These are phyloP conservation scores for Drosophila cyrtoloma DNA, from an alignment of 2,888 invertebrate species.

Conservation along the genomic window DNA sequence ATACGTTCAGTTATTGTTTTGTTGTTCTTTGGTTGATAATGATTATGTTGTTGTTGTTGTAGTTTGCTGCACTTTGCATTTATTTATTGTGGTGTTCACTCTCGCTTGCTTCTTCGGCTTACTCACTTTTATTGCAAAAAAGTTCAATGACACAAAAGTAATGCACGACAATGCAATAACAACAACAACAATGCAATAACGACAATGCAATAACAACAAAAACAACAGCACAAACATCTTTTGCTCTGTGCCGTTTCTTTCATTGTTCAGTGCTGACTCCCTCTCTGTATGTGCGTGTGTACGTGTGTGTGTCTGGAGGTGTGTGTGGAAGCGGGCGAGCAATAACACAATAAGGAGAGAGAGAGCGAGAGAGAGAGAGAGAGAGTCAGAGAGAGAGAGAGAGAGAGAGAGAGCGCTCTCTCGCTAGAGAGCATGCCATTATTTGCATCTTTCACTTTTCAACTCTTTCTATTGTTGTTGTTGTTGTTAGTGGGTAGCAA, in stretches of 20 bases:
- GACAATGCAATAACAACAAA: constrained; percentile 36
- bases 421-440: constrained; percentile 40
- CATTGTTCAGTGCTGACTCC: constrained; percentile 43
- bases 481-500: constrained; percentile 20
- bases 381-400: constrained; percentile 7
- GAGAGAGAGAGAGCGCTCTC: constrained; percentile 1
- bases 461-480: constrained; percentile 58
- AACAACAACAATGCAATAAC: constrained; percentile 51
- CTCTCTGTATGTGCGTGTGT: background rate
- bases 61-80: constrained; percentile 37
- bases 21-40: constrained; percentile 28
- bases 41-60: constrained; percentile 45
- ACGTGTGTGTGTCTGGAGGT: background rate
- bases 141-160: constrained; percentile 76
- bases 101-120: constrained; percentile 46
- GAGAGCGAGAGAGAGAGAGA: constrained; percentile 6
- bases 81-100: constrained; percentile 25
- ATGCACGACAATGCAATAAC: constrained; percentile 53
- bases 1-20: constrained; percentile 46
- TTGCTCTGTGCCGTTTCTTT: constrained; percentile 61
- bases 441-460: constrained; percentile 78
- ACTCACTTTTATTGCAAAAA: constrained; percentile 70
- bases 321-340: constrained; percentile 12
- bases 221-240: constrained; percentile 52
- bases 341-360: constrained; percentile 4